phyloP scores from a whole-genome alignment of 2,113 vertebrate species.

The Sebastes fasciatus region DNA sequence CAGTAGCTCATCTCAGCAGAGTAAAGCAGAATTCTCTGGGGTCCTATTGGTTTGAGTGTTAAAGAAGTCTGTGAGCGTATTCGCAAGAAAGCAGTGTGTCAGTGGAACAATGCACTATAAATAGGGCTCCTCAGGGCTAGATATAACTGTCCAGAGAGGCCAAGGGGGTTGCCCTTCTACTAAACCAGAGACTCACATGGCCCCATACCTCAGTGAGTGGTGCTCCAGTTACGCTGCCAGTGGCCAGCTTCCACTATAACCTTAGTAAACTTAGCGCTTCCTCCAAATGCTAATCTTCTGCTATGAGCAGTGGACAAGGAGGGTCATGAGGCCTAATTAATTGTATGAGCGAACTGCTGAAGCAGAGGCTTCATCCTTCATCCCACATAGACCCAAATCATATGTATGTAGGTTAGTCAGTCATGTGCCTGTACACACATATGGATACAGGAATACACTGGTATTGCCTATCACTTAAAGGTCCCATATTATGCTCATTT shows the following conservation, averaged over 20 bases:
- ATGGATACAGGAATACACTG: background rate
- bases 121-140: slow-evolving; percentile 70
- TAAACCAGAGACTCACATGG: slow-evolving; percentile 69
- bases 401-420: slow-evolving; percentile 15
- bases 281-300: slow-evolving; percentile 27
- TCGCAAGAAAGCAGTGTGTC: slow-evolving; percentile 74
- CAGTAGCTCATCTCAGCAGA: slow-evolving; percentile 14
- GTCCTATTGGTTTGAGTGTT: slow-evolving; percentile 29
- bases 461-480: background rate
- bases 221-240: slow-evolving; percentile 60
- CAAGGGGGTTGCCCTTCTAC: slow-evolving; percentile 73
- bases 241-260: slow-evolving; percentile 52
- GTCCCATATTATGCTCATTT: too few species aligned
- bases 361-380: background rate
- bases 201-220: slow-evolving; percentile 58
- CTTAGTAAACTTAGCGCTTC: slow-evolving; percentile 49
- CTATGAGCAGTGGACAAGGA: background rate
- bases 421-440: background rate
- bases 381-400: background rate
- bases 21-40: slow-evolving; percentile 21
- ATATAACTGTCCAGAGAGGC: slow-evolving; percentile 76
- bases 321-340: background rate
- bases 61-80: slow-evolving; percentile 48
- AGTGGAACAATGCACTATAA: slow-evolving; percentile 82
- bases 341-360: background rate